phyloP scores from a whole-genome alignment of 1,140 invertebrate species.

The Drosophila tristis region DNA sequence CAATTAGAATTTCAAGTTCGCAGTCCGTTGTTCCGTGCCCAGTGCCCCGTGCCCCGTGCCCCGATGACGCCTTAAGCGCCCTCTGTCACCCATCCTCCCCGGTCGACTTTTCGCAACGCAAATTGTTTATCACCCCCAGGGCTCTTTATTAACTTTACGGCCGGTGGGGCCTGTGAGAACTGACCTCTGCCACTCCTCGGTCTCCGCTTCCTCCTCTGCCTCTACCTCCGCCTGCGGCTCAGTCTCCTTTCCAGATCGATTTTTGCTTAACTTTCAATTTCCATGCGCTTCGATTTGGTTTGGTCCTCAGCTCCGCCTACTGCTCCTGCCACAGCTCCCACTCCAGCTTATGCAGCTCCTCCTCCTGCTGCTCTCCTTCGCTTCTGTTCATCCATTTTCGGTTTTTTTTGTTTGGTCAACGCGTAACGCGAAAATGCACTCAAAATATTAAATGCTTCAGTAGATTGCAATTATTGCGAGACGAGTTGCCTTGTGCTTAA shows the following conservation, averaged over 20 bases:
- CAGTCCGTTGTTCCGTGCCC: conserved; percentile 45
- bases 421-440: conserved; percentile 77
- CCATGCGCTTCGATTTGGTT: conserved; percentile 54
- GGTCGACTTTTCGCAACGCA: conserved; percentile 53
- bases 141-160: conserved; percentile 78
- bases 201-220: conserved; percentile 3
- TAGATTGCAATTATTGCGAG: conserved; percentile 76
- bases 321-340: neutral
- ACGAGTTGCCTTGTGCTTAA: conserved; percentile 64
- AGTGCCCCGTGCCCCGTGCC: conserved; percentile 1
- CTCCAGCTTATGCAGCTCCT: conserved; percentile 14
- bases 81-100: neutral
- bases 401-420: conserved; percentile 30
- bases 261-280: conserved; percentile 69
- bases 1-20: conserved; percentile 82
- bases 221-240: conserved; percentile 1
- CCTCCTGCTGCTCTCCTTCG: neutral
- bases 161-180: conserved; percentile 32
- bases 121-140: conserved; percentile 77
- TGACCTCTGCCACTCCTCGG: conserved; percentile 28
- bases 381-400: conserved; percentile 12
- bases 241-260: conserved; percentile 4
- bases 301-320: conserved; percentile 4
- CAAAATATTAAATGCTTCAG: conserved; percentile 83
- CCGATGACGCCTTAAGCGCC: conserved; percentile 38